phyloP scores from a whole-genome alignment of 1,140 invertebrate species.

The Trichogramma pretiosum region DNA sequence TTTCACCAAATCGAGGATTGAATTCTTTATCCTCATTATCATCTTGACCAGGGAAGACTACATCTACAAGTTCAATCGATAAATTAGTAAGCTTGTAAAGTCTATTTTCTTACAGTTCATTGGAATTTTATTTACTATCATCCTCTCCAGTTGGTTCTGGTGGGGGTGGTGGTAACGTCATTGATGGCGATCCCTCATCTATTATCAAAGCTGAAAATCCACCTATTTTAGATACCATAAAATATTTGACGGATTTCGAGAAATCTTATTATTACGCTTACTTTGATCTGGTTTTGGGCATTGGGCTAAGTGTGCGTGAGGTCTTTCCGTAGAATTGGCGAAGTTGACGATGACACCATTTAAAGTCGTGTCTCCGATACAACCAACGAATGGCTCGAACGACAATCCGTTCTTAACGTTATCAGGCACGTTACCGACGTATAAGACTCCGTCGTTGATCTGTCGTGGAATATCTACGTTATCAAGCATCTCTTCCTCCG shows the following conservation, averaged over 20 bases:
- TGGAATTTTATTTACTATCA: no score
- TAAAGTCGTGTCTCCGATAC: conserved; percentile 78
- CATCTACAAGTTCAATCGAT: conserved; percentile 19
- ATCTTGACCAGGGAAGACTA: conserved; percentile 27
- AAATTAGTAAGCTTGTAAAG: no score
- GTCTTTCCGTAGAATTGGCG: conserved; percentile 57
- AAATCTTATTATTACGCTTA: neutral
- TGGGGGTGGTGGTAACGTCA: no score
- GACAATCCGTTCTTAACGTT: conserved; percentile 33
- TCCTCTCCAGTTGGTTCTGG: no score
- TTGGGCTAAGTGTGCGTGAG: conserved; percentile 58
- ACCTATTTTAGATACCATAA: no score
- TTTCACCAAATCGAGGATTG: no score
- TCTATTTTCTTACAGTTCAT: no score
- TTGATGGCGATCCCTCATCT: no score
- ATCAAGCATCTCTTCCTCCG: conserved; percentile 51
- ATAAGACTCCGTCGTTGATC: conserved; percentile 60
- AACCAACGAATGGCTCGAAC: conserved; percentile 63
- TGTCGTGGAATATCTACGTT: conserved; percentile 49
- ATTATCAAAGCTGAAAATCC: no score
- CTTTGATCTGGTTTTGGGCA: conserved; percentile 39
- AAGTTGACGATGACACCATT: conserved; percentile 77
- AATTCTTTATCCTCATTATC: conserved; percentile 21
- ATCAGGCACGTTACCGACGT: conserved; percentile 74
- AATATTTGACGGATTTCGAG: no score